Conservation (phyloP, 2,113 vertebrate genomes). For the Ceyx melanurus region DNA sequence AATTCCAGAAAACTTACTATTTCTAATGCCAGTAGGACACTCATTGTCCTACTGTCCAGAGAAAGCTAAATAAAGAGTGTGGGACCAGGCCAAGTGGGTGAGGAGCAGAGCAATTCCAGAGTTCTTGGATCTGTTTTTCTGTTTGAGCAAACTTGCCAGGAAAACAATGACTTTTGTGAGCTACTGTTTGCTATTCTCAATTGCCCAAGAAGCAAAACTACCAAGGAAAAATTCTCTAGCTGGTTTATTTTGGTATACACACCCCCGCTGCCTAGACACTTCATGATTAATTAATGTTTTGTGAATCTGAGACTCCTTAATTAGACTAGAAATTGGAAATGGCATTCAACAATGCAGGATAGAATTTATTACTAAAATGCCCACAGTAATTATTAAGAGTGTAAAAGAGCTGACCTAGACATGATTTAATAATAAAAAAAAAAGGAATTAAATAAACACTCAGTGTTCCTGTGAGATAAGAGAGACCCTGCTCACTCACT, state of each 20-base stretch:
- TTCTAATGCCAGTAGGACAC: neutral
- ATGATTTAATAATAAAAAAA: neutral
- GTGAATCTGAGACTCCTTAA: neutral
- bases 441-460: neutral
- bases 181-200: neutral
- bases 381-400: neutral
- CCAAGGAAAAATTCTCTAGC: neutral
- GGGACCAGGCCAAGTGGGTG: neutral
- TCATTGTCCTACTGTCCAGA: neutral
- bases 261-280: neutral
- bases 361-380: neutral
- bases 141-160: neutral
- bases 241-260: neutral
- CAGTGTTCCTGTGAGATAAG: neutral
- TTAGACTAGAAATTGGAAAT: neutral
- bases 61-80: neutral
- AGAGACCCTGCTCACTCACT: neutral
- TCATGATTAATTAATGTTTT: slow-evolving; percentile 9
- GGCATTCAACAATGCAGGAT: neutral
- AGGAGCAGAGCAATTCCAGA: neutral
- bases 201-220: neutral
- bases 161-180: neutral
- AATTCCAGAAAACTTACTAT: neutral
- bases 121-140: neutral
- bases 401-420: neutral